A percentile compares a stretch with the other conserved stretches of the same genome.
Evolutionary conservation across 2,797 vertebrate genomes (phyloP).

Genomic region (Enteromius trimaculatus): DNA sequence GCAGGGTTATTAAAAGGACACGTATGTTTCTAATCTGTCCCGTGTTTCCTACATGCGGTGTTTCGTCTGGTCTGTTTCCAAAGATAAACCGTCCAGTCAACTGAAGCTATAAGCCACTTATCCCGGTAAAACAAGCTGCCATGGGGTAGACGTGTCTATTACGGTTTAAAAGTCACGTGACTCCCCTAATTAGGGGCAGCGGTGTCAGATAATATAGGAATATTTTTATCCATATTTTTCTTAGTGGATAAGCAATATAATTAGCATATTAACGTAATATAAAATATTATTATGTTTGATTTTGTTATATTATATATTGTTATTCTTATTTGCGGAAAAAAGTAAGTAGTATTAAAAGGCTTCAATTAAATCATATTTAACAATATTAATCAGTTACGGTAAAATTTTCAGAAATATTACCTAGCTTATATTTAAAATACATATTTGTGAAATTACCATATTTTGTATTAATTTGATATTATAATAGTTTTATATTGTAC

Average conservation of each 20-base stretch:
- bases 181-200: background rate
- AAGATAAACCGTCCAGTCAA: background rate
- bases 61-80: conserved; percentile 19
- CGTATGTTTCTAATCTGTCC: background rate
- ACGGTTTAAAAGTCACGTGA: background rate
- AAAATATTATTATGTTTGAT: background rate
- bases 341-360: background rate
- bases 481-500: background rate
- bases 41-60: background rate
- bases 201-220: background rate
- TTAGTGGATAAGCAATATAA: background rate
- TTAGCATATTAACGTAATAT: background rate
- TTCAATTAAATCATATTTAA: background rate
- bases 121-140: background rate
- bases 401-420: background rate
- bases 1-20: background rate
- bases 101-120: conserved; percentile 16
- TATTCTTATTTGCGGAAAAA: background rate
- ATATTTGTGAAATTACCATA: background rate
- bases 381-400: background rate
- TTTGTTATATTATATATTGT: background rate
- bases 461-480: background rate
- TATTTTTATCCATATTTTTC: background rate
- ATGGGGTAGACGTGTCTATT: background rate
- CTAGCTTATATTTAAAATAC: background rate